Percentiles rank a stretch among this genome's conserved stretches.
Conservation (phyloP, 2,888 invertebrate species). For the Drosophila sordidula region DNA sequence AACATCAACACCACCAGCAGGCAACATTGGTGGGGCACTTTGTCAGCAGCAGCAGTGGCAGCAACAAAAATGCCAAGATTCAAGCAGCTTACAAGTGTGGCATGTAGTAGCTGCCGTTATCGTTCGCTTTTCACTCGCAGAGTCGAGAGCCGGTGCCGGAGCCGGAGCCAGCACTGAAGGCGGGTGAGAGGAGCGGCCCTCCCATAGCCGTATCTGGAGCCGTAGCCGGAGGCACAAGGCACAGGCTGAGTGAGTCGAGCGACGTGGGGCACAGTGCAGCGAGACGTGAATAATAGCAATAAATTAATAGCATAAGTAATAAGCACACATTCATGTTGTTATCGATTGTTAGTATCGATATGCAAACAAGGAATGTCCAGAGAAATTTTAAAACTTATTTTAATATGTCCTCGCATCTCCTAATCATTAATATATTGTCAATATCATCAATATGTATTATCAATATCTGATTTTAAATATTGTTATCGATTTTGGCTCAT, state of each 20-base stretch:
- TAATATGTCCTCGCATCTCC: too few species aligned
- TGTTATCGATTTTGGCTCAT: too few species aligned
- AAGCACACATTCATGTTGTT: too few species aligned
- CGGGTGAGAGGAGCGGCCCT: constrained; percentile 11
- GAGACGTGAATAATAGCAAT: background rate
- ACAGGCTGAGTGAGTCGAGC: constrained; percentile 13
- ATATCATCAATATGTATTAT: too few species aligned
- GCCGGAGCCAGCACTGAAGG: constrained; percentile 14
- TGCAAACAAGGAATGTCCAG: too few species aligned
- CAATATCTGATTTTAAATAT: too few species aligned
- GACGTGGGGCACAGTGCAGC: constrained; percentile 24
- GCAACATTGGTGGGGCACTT: constrained; percentile 58
- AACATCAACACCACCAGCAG: constrained; percentile 57
- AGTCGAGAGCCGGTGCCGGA: constrained; percentile 45
- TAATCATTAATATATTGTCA: too few species aligned
- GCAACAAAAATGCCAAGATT: constrained; percentile 67
- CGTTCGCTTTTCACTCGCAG: constrained; percentile 77
- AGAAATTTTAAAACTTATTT: too few species aligned
- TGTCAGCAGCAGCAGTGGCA: constrained; percentile 46
- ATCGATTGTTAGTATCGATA: background rate
- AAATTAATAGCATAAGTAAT: too few species aligned
- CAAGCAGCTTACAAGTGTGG: constrained; percentile 79
- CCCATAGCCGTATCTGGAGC: constrained; percentile 4
- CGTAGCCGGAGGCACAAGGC: constrained; percentile 38
- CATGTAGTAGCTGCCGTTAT: constrained; percentile 78